Base-by-base conservation (phyloP, 2,797 vertebrate species). In the Myotis pilosus region DNA sequence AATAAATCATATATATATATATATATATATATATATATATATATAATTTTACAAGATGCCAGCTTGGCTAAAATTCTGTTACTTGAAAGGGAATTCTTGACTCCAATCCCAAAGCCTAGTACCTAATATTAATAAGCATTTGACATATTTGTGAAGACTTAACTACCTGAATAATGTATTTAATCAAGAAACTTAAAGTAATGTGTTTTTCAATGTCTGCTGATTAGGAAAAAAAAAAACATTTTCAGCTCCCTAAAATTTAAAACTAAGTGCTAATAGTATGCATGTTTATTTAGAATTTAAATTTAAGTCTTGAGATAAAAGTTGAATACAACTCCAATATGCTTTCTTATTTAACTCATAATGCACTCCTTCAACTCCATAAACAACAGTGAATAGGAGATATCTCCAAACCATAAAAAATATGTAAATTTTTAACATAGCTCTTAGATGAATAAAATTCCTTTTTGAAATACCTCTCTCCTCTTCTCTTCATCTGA, bases 111-210 rank as follows among this genome's bases (percentile, higher is more conserved):
- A 60, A 89, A 84, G 15, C 22, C 51, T 69, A 69, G 8, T 74
- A 44, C 60, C 69, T 78, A 85, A 68, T 78, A 95, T 72, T 95
- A 95, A 64, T 74, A 96, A 93, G 89, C 95, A 89, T 91, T 19
- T 87, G 81, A 89, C n/a, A 93, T 76, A 76, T 92, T 93, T 94
- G 51, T 90, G 72, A 95, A 95, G 93, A 87, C 49, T 86, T 88
- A 95, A 94, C 93, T 88, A 95, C 92, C 87, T 97, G 97, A 97
- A 97, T 97, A 96, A 97, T 97, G 96, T 72, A 97, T 97, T 93
- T 97, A 97, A 97, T 97, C 97, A 97, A 92, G 96, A 92, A 94
- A 95, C 91, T 93, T 97, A 96, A 95, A 94, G 87, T 79, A 74
- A 93, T 78, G 64, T 94, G 91, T 95, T 96, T 96, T 96, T 92